These are phyloP conservation scores for Parasteatoda tepidariorum DNA, from an alignment of 1,140 invertebrate species.

Conservation along the genomic window DNA sequence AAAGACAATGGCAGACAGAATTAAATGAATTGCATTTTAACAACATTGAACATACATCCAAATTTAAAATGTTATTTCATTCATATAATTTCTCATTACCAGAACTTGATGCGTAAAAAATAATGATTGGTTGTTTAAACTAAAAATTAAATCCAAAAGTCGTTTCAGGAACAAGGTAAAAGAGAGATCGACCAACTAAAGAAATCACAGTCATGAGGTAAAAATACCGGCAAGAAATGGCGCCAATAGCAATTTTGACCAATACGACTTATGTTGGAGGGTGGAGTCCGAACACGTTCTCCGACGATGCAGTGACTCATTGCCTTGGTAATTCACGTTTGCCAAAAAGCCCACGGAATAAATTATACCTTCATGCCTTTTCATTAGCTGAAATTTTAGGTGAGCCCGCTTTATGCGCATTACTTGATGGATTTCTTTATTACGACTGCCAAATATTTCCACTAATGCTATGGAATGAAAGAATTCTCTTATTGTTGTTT, in stretches of 20 bases:
- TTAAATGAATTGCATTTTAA: no score
- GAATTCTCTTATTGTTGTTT: no score
- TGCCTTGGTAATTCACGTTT: constrained; percentile 14
- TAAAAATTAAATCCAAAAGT: no score
- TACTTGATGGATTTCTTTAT: neutral
- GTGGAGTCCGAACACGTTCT: constrained; percentile 10
- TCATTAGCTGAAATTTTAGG: neutral
- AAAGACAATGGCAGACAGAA: no score
- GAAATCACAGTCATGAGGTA: neutral
- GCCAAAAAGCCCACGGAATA: constrained; percentile 32
- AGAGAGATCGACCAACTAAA: neutral
- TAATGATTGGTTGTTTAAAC: no score
- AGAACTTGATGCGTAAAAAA: no score
- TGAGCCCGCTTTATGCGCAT: neutral
- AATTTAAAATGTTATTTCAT: no score
- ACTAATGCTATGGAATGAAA: no score
- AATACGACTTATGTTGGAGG: constrained; percentile 1
- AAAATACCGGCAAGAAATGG: neutral
- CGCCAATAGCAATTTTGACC: constrained; percentile 23
- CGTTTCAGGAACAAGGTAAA: neutral
- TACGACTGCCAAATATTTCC: no score
- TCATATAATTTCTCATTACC: no score
- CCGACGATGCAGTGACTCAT: constrained; percentile 16
- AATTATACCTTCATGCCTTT: constrained; percentile 6
- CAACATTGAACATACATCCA: no score